Evolutionary conservation across 2,797 vertebrate species (phyloP).

Genomic region (Hylomyscus alleni): DNA sequence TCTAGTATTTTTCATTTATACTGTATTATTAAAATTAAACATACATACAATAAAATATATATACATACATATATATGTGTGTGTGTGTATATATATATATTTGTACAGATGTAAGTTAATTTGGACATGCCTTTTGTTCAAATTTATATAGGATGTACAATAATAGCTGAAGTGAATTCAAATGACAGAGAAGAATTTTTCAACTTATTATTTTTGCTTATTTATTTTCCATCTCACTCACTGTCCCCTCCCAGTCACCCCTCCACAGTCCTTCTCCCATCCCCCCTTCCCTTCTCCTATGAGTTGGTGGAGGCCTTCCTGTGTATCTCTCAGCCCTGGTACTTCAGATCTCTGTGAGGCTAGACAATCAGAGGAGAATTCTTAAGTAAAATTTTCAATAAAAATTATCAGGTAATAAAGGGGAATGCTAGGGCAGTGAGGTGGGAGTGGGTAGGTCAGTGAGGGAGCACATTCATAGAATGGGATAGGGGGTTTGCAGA

Average conservation of each 20-base stretch:
- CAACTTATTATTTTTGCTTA: neutral
- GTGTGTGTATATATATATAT: neutral
- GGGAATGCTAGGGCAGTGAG: too few species aligned
- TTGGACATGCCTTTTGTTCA: neutral
- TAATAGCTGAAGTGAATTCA: slow-evolving; percentile 15
- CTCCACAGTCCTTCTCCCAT: neutral
- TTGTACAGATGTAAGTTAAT: neutral
- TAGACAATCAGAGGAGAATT: neutral
- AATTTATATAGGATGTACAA: neutral
- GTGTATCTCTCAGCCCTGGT: neutral
- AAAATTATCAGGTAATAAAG: neutral
- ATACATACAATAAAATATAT: neutral
- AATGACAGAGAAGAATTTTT: neutral
- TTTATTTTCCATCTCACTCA: neutral
- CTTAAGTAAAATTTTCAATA: slow-evolving; percentile 15
- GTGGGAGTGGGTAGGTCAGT: too few species aligned
- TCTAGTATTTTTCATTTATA: neutral
- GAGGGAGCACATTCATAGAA: too few species aligned
- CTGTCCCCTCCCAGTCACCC: neutral
- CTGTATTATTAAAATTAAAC: neutral
- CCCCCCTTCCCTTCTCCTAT: too few species aligned
- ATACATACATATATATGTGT: neutral
- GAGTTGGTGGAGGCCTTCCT: too few species aligned
- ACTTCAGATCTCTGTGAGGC: neutral
- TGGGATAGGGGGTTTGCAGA: too few species aligned